A percentile compares a stretch with the other conserved stretches of the same genome.
phyloP scores from a whole-genome alignment of 2,797 vertebrate species.

The Nothura maculosa region DNA sequence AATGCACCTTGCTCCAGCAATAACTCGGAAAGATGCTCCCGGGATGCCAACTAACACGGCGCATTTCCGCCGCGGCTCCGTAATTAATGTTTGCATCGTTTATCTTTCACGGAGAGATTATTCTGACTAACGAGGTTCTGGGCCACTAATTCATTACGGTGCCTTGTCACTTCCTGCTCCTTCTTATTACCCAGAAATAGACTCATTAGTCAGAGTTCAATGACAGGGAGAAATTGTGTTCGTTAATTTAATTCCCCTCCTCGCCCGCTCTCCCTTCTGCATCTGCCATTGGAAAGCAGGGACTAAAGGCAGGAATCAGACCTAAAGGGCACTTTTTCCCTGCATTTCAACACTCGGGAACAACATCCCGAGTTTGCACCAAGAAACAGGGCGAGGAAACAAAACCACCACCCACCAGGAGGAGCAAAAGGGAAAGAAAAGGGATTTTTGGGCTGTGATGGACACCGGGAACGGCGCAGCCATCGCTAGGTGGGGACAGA shows the following conservation, averaged over 20 bases:
- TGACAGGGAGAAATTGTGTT: constrained; percentile 87
- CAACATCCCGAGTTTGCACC: neutral
- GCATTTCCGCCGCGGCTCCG: constrained; percentile 79
- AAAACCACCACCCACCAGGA: too few relatives aligned
- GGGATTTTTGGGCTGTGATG: too few relatives aligned
- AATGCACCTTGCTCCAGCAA: constrained; percentile 52
- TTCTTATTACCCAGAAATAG: constrained; percentile 88
- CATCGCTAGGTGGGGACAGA: constrained; percentile 71
- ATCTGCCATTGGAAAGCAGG: constrained; percentile 69
- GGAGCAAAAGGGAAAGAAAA: too few relatives aligned
- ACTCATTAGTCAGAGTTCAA: constrained; percentile 89
- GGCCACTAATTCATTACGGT: constrained; percentile 87
- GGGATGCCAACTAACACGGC: constrained; percentile 77
- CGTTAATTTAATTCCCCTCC: constrained; percentile 84
- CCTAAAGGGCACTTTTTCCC: neutral
- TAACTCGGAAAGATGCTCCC: constrained; percentile 75
- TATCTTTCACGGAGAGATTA: constrained; percentile 87
- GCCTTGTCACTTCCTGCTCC: constrained; percentile 87
- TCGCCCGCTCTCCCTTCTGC: constrained; percentile 59
- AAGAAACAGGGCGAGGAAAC: neutral
- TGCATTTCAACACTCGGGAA: neutral
- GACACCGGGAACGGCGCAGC: neutral
- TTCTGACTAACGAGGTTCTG: constrained; percentile 89
- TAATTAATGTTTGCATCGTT: constrained; percentile 88
- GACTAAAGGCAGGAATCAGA: constrained; percentile 33